Base-by-base conservation (phyloP, 2,888 invertebrate species). In the Cephonodes hylas region DNA sequence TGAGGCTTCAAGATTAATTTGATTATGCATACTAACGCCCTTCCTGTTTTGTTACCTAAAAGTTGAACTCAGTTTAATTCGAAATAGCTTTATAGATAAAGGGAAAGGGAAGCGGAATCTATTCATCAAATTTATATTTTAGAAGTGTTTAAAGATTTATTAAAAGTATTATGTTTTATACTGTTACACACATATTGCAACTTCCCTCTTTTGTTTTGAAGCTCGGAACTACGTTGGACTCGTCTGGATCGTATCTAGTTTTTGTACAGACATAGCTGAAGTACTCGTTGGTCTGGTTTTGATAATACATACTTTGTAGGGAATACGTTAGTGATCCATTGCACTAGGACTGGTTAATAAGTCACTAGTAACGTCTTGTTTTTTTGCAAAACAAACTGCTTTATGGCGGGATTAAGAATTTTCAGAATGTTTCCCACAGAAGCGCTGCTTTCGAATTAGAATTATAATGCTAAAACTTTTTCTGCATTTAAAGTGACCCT, bases 251-350 rank as follows among this genome's bases (percentile, higher is more conserved):
- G 59, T 45, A 62, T 60, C 69, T 63, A 66, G 66, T 69, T 68
- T 68, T 69, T 69, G 64, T 59, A 13, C 46, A 59, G 60, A 18
- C 34, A 42, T 42, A 60, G 31, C 45, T 23, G 58, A 31, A 46
- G 13, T 48, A 59, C 66, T 61, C 25, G 64, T 62, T 63, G 61
- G 65, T 68, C 68, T 66, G 61, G 66, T 69, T 70, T 64, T 64
- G 63, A 65, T 64, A 64, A 38, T 46, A 60, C 42, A 25, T 53
- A 18, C 46, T n/a, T 38, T 59, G 46, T 46, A 34, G 45, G 34
- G 45, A 22, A 25, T 53, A 42, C n/a, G 25, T 42, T 53, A 53
- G 53, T 53, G 53, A 53, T 53, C 53, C 53, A 53, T 53, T 27
- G 53, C 53, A 53, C 53, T 53, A 53, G 53, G 53, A 53, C 53